phyloP scores from a whole-genome alignment of 2,797 vertebrate genomes.

The Danio aesculapii region DNA sequence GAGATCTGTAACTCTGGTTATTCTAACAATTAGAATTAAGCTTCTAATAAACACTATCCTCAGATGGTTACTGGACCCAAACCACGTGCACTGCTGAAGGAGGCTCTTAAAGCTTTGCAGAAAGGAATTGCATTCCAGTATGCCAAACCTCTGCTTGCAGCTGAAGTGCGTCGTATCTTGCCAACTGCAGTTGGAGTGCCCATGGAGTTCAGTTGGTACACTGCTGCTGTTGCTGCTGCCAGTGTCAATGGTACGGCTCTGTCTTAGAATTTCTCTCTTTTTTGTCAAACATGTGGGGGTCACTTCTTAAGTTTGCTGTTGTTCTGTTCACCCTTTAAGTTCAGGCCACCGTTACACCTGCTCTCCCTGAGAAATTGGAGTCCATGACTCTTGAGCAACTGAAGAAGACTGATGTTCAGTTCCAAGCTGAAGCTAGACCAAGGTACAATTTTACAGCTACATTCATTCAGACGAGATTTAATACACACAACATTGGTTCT shows the following conservation, averaged over 20 bases:
- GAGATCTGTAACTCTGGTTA: not conserved
- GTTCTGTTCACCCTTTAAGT: conserved; percentile 65
- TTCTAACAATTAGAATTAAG: not conserved
- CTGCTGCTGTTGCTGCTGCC: conserved; percentile 74
- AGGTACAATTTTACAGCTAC: conserved; percentile 63
- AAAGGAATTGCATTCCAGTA: conserved; percentile 66
- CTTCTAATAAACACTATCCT: not conserved
- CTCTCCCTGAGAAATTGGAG: conserved; percentile 74
- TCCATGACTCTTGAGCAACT: conserved; percentile 72
- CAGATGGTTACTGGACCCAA: conserved; percentile 68
- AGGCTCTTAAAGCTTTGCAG: conserved; percentile 64
- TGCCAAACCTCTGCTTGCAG: conserved; percentile 75
- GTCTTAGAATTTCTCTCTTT: not conserved
- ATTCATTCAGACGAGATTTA: not conserved
- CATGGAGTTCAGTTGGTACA: conserved; percentile 80
- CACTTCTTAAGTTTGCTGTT: not conserved
- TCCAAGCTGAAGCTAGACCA: conserved; percentile 77
- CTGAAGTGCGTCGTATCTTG: conserved; percentile 78
- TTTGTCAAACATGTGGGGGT: too few species aligned
- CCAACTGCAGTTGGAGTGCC: conserved; percentile 82
- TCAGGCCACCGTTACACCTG: conserved; percentile 73
- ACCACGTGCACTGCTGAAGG: conserved; percentile 54
- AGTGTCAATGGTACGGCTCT: conserved; percentile 68
- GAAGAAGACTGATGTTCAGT: conserved; percentile 73
- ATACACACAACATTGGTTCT: not conserved